phyloP scores from a whole-genome alignment of 2,888 invertebrate species.

The Netelia virgata region DNA sequence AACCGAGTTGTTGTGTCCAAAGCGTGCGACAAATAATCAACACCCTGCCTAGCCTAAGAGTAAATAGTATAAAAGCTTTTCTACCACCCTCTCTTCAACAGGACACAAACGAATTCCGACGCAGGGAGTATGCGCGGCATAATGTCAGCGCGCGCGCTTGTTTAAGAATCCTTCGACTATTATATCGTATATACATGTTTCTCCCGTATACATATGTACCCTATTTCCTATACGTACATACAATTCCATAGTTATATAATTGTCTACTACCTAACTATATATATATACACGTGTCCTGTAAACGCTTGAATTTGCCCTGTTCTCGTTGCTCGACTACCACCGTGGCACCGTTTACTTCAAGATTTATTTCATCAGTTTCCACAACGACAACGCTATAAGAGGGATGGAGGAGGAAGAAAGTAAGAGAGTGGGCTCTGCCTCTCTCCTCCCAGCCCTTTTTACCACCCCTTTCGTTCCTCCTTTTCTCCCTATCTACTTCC shows the following conservation, averaged over 20 bases:
- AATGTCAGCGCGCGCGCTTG: slow-evolving; percentile 43
- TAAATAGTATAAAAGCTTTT: not conserved
- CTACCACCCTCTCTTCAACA: not conserved
- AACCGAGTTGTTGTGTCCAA: too few species aligned
- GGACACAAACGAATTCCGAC: slow-evolving; percentile 10
- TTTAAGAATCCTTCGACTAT: slow-evolving; percentile 45
- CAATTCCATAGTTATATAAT: slow-evolving; percentile 62
- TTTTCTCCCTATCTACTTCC: not conserved
- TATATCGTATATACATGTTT: not conserved
- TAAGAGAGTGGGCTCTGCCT: too few species aligned
- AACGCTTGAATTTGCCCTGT: slow-evolving; percentile 7
- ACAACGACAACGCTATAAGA: not conserved
- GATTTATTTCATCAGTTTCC: slow-evolving; percentile 38
- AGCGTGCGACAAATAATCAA: too few species aligned
- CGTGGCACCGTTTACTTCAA: slow-evolving; percentile 27
- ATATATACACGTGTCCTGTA: slow-evolving; percentile 13
- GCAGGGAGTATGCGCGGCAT: slow-evolving; percentile 14
- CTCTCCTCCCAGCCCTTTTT: not conserved
- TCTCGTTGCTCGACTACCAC: slow-evolving; percentile 26
- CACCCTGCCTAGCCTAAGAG: too few species aligned
- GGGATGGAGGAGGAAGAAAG: not conserved
- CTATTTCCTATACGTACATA: slow-evolving; percentile 45
- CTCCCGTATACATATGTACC: not conserved
- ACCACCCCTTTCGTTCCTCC: not conserved
- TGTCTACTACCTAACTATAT: not conserved